These are phyloP conservation scores for Aphaenogaster floridana DNA, from an alignment of 1,140 invertebrate species.

Conservation along the genomic window DNA sequence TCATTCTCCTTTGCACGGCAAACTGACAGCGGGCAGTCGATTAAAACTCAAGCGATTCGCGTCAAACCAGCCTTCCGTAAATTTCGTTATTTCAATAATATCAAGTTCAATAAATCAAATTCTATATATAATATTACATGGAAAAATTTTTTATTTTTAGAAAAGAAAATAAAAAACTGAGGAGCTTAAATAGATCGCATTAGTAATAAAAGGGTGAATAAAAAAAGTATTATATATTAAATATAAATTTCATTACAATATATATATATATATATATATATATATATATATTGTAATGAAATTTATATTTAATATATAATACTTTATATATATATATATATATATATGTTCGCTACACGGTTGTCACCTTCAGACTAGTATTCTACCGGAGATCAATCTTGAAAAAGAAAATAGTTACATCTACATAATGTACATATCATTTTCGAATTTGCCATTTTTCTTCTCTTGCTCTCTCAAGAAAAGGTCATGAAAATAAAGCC, in stretches of 20 bases:
- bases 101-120: neutral
- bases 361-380: too few species aligned
- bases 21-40: slow-evolving; percentile 23
- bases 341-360: too few species aligned
- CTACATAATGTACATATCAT: too few species aligned
- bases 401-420: too few species aligned
- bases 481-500: too few species aligned
- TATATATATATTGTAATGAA: too few species aligned
- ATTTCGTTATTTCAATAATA: neutral
- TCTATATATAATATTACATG: neutral
- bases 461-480: too few species aligned
- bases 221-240: neutral
- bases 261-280: neutral
- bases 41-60: slow-evolving; percentile 32
- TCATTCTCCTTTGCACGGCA: slow-evolving; percentile 77
- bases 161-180: neutral
- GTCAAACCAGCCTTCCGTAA: neutral
- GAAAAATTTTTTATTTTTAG: neutral
- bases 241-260: neutral
- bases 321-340: neutral
- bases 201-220: neutral
- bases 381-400: too few species aligned
- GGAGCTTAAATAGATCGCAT: neutral
- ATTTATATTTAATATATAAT: too few species aligned
- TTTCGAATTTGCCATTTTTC: too few species aligned